These are phyloP conservation scores for Etheostoma cragini DNA, from an alignment of 2,113 vertebrate species.

Conservation along the genomic window DNA sequence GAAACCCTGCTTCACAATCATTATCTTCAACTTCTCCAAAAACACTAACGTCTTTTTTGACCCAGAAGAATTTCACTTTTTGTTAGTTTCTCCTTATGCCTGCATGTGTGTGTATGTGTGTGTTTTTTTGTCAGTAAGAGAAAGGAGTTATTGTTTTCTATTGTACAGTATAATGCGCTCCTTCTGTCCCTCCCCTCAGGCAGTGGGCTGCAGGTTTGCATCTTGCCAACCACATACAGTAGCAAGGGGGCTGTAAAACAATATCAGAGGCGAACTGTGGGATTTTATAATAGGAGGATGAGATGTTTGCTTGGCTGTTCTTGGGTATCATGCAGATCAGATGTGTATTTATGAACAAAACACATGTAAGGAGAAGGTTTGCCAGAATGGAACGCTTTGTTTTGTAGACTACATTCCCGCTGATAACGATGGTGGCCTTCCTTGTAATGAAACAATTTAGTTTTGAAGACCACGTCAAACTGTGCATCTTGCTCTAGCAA, in stretches of 20 bases:
- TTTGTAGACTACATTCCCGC: background rate
- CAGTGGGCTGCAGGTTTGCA: conserved; percentile 26
- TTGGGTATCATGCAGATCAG: background rate
- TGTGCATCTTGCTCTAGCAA: background rate
- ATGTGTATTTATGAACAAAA: conserved; percentile 5
- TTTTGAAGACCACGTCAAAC: conserved; percentile 4
- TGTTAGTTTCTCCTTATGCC: conserved; percentile 30
- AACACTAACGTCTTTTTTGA: conserved; percentile 19
- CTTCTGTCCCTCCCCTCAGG: conserved; percentile 47
- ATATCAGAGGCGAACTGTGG: background rate
- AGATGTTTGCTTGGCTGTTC: conserved; percentile 12
- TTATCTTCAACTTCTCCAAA: conserved; percentile 48
- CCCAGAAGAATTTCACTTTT: conserved; percentile 47
- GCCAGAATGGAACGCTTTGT: background rate
- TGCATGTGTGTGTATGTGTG: background rate
- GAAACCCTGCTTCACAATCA: conserved; percentile 40
- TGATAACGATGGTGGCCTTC: background rate
- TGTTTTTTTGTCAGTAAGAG: conserved; percentile 35
- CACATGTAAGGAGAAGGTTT: background rate
- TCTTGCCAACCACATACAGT: conserved; percentile 10
- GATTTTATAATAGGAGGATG: conserved; percentile 6
- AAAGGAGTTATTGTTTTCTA: conserved; percentile 41
- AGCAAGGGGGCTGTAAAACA: background rate
- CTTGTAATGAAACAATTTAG: background rate
- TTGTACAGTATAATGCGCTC: conserved; percentile 38